Evolutionary conservation across 2,888 invertebrate species (phyloP).

Genomic region (Heterodera filipjevi): DNA sequence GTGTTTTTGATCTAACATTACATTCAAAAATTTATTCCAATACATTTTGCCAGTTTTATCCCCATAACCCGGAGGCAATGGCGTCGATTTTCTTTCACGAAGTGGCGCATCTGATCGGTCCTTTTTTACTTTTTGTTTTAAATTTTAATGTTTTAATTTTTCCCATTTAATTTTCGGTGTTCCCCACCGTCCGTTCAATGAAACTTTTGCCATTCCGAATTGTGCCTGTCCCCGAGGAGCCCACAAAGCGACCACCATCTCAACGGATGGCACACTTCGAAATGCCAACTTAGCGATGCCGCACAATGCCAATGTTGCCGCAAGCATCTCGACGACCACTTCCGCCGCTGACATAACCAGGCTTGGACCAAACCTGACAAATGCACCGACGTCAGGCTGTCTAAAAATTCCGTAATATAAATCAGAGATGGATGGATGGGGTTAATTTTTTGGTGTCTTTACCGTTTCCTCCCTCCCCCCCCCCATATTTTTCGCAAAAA

Average conservation of each 20-base stretch:
- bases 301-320: slow-evolving; percentile 1
- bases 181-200: slow-evolving; percentile 47
- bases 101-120: slow-evolving; percentile 41
- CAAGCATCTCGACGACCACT: background rate
- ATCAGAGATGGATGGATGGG: background rate
- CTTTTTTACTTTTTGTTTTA: slow-evolving; percentile 23
- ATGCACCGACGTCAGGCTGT: slow-evolving; percentile 42
- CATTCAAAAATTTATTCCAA: background rate
- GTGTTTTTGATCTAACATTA: background rate
- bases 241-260: background rate
- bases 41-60: slow-evolving; percentile 56
- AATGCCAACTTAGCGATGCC: background rate
- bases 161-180: slow-evolving; percentile 48
- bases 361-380: background rate
- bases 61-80: slow-evolving; percentile 63
- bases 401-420: slow-evolving; percentile 54
- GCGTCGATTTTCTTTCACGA: slow-evolving; percentile 64
- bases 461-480: background rate
- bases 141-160: background rate
- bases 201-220: slow-evolving; percentile 45
- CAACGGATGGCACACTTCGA: slow-evolving; percentile 11
- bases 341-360: no score
- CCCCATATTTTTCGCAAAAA: background rate
- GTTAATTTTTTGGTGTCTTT: background rate
- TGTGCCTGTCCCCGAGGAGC: slow-evolving; percentile 36